Percentiles rank a stretch among this genome's conserved stretches.
phyloP scores from a whole-genome alignment of 2,888 invertebrate genomes.

The Crematogaster levior region DNA sequence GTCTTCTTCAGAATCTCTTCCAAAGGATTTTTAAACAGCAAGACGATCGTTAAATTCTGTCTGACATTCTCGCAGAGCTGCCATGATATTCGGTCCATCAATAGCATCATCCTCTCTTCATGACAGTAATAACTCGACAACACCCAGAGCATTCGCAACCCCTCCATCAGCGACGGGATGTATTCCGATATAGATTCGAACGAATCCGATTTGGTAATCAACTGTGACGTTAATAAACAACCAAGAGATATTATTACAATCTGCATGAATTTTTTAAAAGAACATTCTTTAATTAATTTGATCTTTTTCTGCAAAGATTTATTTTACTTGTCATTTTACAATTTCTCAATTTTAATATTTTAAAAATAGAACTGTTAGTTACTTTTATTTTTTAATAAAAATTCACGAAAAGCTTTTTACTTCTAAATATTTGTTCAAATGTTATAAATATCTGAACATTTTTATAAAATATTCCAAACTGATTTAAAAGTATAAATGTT shows the following conservation, averaged over 20 bases:
- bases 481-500: background rate
- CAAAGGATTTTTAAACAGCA: conserved; percentile 89
- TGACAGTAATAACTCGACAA: conserved; percentile 94
- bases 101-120: conserved; percentile 94
- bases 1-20: conserved; percentile 87
- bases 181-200: conserved; percentile 91
- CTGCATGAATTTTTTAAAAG: background rate
- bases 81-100: conserved; percentile 94
- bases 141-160: conserved; percentile 96
- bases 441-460: background rate
- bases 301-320: background rate
- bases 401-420: background rate
- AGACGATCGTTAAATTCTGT: conserved; percentile 89
- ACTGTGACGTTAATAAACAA: conserved; percentile 83
- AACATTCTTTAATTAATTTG: background rate
- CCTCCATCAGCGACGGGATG: conserved; percentile 93
- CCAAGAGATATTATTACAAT: background rate
- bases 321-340: background rate
- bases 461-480: background rate
- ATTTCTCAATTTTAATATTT: background rate
- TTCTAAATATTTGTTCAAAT: background rate
- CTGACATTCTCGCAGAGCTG: conserved; percentile 93
- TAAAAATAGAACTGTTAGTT: background rate
- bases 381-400: background rate
- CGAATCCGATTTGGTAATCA: conserved; percentile 90